phyloP scores from a whole-genome alignment of 2,113 vertebrate genomes.

The Seriola dumerili region DNA sequence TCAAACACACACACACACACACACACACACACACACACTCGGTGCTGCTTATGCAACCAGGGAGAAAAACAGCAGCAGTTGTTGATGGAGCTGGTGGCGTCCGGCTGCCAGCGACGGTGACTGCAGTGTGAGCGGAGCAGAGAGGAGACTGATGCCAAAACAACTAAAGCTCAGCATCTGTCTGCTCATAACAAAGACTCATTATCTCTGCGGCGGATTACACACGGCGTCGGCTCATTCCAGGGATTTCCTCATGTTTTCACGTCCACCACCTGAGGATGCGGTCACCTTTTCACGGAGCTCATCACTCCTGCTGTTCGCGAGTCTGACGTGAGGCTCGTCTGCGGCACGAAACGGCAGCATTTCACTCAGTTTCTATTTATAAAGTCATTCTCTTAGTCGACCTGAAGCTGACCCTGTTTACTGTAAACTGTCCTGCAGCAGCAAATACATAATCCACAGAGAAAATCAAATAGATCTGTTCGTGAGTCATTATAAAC shows the following conservation, averaged over 20 bases:
- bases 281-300: background rate
- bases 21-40: conserved; percentile 38
- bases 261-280: background rate
- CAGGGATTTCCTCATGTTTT: background rate
- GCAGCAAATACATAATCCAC: too few species aligned
- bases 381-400: background rate
- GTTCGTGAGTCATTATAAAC: too few species aligned
- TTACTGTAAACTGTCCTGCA: background rate
- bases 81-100: conserved; percentile 50
- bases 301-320: background rate
- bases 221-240: background rate
- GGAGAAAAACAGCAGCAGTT: conserved; percentile 67
- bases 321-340: background rate
- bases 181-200: conserved; percentile 53
- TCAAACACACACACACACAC: conserved; percentile 28
- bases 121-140: conserved; percentile 44
- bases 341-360: conserved; percentile 1
- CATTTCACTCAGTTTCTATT: conserved; percentile 5
- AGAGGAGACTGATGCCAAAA: conserved; percentile 52
- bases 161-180: conserved; percentile 59
- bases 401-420: background rate
- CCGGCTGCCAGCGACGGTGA: conserved; percentile 57
- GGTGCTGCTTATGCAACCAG: conserved; percentile 54
- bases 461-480: too few species aligned
- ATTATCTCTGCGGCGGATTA: conserved; percentile 20